These are phyloP conservation scores for Monoplex corrugatus DNA, from an alignment of 2,888 invertebrate species.

Conservation along the genomic window DNA sequence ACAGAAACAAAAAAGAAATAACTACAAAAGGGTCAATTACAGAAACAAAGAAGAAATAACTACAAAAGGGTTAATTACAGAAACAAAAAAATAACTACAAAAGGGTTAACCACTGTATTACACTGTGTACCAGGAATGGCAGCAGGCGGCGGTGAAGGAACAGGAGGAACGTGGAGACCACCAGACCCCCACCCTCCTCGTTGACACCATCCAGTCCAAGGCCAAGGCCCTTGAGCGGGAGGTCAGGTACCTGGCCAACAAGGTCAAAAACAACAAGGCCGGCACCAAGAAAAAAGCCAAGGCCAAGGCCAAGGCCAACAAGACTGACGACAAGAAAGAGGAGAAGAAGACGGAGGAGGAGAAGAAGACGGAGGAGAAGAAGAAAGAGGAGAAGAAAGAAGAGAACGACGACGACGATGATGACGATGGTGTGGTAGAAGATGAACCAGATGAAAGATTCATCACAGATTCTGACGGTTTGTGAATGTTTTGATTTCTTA, in stretches of 20 bases:
- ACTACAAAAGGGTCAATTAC: too few relatives aligned
- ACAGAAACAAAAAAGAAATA: too few relatives aligned
- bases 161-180: constrained; percentile 83
- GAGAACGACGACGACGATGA: constrained; percentile 36
- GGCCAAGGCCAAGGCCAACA: constrained; percentile 56
- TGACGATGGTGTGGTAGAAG: constrained; percentile 40
- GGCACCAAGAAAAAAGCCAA: constrained; percentile 65
- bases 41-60: too few relatives aligned
- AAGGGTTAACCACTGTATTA: too few relatives aligned
- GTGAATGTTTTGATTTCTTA: too few relatives aligned
- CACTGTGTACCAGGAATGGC: neutral
- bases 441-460: constrained; percentile 26
- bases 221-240: constrained; percentile 93
- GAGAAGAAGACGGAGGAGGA: neutral
- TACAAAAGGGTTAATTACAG: too few relatives aligned
- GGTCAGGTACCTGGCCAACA: constrained; percentile 95
- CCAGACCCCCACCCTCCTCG: constrained; percentile 89
- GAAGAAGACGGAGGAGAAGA: neutral
- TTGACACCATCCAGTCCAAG: constrained; percentile 93
- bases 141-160: constrained; percentile 69
- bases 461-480: constrained; percentile 48
- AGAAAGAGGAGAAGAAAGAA: constrained; percentile 2
- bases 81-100: too few relatives aligned
- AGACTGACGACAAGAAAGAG: constrained; percentile 59
- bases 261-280: constrained; percentile 84